A percentile compares a stretch with the other conserved stretches of the same genome.
These are phyloP conservation scores for Pipistrellus pygmaeus DNA, from an alignment of 2,797 vertebrate genomes.

Conservation along the genomic window DNA sequence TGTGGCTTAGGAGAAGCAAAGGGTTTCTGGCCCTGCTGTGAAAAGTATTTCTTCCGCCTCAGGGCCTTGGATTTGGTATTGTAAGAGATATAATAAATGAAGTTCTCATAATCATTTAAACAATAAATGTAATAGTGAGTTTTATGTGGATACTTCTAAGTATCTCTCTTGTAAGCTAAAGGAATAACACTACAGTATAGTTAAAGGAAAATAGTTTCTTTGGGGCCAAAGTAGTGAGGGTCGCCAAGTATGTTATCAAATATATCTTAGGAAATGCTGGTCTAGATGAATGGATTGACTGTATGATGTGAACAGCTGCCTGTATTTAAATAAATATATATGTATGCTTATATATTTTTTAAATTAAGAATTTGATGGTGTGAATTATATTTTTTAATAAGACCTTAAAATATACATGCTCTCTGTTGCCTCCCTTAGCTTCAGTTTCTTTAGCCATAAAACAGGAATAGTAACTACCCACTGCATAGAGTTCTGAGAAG, in stretches of 20 bases:
- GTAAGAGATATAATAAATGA: neutral
- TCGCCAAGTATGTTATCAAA: conserved; percentile 18
- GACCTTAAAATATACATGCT: conserved; percentile 10
- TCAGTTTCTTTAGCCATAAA: conserved; percentile 41
- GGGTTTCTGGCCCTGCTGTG: neutral
- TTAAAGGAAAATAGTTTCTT: conserved; percentile 14
- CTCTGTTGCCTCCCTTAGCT: conserved; percentile 2
- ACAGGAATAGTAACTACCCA: neutral
- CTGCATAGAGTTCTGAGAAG: neutral
- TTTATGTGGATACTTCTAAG: neutral
- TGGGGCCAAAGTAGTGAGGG: neutral
- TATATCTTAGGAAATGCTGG: neutral
- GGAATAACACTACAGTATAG: neutral
- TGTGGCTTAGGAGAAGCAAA: conserved; percentile 17
- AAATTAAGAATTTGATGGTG: conserved; percentile 9
- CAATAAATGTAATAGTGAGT: conserved; percentile 32
- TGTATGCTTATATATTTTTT: neutral
- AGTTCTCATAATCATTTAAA: conserved; percentile 1
- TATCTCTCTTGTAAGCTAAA: neutral
- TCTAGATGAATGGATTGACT: neutral
- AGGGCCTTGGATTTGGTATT: neutral
- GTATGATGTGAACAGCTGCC: neutral
- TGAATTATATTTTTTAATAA: conserved; percentile 33
- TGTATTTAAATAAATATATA: conserved; percentile 18
- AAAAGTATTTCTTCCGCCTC: neutral